These are phyloP conservation scores for Nipponacmea schrenckii DNA, from an alignment of 2,888 invertebrate species.

Conservation along the genomic window DNA sequence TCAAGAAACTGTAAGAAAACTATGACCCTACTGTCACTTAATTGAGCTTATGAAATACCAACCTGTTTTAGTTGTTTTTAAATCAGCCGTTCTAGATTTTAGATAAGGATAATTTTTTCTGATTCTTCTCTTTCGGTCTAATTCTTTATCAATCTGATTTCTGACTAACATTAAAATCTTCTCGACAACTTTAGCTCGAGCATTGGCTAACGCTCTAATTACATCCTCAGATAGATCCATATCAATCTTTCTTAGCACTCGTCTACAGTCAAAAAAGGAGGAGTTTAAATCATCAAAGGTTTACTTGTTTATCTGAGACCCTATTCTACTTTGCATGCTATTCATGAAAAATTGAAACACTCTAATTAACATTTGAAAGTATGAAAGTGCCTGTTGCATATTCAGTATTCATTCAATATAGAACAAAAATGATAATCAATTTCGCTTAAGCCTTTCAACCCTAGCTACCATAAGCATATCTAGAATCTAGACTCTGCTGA, in stretches of 20 bases:
- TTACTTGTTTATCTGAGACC: neutral
- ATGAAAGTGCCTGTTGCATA: no score
- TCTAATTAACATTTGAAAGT: no score
- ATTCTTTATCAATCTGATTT: slow-evolving; percentile 48
- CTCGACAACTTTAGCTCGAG: slow-evolving; percentile 51
- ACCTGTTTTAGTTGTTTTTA: neutral
- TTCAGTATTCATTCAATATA: no score
- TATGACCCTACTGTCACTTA: neutral
- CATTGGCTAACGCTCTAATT: slow-evolving; percentile 45
- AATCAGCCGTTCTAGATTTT: neutral
- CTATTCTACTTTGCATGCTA: neutral
- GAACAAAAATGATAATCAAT: no score
- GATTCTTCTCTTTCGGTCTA: slow-evolving; percentile 33
- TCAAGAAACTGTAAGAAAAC: no score
- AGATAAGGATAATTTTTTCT: neutral
- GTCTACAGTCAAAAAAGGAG: slow-evolving; percentile 34
- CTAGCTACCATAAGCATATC: no score
- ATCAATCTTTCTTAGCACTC: slow-evolving; percentile 45
- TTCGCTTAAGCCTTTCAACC: no score
- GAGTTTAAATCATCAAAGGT: no score
- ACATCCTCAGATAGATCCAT: slow-evolving; percentile 57
- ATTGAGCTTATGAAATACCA: neutral
- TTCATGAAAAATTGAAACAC: neutral
- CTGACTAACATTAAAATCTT: slow-evolving; percentile 52
- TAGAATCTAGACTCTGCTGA: no score